Evolutionary conservation across 2,797 vertebrate species (phyloP), one percentile per base, ranked within the genome.

Genomic region (Eutrigla gurnardus): DNA sequence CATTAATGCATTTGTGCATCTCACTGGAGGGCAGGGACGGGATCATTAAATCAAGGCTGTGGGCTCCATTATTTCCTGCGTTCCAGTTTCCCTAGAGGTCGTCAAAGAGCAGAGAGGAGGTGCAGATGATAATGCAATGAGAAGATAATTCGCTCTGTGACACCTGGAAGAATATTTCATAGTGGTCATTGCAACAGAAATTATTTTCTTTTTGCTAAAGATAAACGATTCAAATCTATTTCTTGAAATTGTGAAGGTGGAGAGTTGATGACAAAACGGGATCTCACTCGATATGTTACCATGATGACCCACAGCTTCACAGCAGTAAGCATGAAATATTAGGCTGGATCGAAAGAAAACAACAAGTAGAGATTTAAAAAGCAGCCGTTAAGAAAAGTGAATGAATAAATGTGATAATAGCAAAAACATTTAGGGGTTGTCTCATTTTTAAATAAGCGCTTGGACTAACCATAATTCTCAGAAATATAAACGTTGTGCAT

Each of bases 1-100:
- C 49, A 74, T 76, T 78, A 66, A 77, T 73, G 57, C 36, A 60
- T 53, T 25, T 70, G 32, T 49, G 66, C 55, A 59, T 79, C 45
- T 49, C 12, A 66, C 17, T 46, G 1, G 37, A 46, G 33, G 58
- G 55, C 18, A 15, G 36, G 33, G 59, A 46, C 47, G 25, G 12
- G 46, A 73, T 77, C 70, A 78, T 77, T 73, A 80, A 74, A 46
- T 46, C 15, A 46, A 15, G 39, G 14, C 62, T 37, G 68, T 55
- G 8, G 35, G 39, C 52, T 53, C 35, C 55, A 58, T 79, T 70
- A 77, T 65, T 77, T 54, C 49, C 50, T 46, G 63, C 36, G 33
- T 65, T 25, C 25, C 25, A 25, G 25, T 25, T 25, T 52, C 66
- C 53, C 58, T 36, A 14, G 58, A 71, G 75, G 60, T 79, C 64